These are phyloP conservation scores for Caenorhabditis imperialis DNA, from an alignment of 2,888 invertebrate species.

Conservation along the genomic window DNA sequence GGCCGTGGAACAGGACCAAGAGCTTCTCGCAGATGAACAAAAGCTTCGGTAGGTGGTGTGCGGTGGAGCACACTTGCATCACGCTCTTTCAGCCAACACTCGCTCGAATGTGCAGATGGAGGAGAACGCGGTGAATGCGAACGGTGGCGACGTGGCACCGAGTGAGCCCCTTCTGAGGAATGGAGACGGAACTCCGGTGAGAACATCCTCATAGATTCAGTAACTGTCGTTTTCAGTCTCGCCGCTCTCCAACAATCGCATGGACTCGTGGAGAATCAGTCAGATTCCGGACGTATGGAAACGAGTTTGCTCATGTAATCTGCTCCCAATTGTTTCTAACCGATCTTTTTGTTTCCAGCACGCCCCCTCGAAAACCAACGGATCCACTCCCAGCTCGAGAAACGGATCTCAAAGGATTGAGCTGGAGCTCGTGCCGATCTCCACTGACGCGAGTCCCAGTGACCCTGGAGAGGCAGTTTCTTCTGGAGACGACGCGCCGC, in stretches of 20 bases:
- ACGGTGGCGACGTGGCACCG: slow-evolving; percentile 14
- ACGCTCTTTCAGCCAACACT: slow-evolving; percentile 55
- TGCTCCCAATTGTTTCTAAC: too few relatives aligned
- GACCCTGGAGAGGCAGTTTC: slow-evolving; percentile 7
- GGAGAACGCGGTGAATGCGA: slow-evolving; percentile 43
- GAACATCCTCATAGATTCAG: too few relatives aligned
- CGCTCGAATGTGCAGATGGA: slow-evolving; percentile 56
- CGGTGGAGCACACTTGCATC: neutral
- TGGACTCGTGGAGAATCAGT: slow-evolving; percentile 67
- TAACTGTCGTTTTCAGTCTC: slow-evolving; percentile 31
- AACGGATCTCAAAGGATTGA: slow-evolving; percentile 1
- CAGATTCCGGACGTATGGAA: slow-evolving; percentile 66
- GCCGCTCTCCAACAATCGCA: slow-evolving; percentile 48
- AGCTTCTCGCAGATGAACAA: slow-evolving; percentile 72
- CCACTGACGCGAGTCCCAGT: slow-evolving; percentile 21
- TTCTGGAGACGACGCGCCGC: slow-evolving; percentile 19
- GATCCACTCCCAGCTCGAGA: neutral
- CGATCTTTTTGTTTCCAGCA: slow-evolving; percentile 13
- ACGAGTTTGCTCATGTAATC: slow-evolving; percentile 42
- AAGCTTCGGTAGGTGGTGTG: slow-evolving; percentile 60
- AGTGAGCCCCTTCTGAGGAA: slow-evolving; percentile 46
- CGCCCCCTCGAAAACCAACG: slow-evolving; percentile 14
- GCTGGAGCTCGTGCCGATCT: slow-evolving; percentile 37
- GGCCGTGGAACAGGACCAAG: slow-evolving; percentile 68
- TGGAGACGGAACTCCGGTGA: slow-evolving; percentile 41